A percentile compares a stretch with the other conserved stretches of the same genome.
Evolutionary conservation across 2,797 vertebrate species (phyloP).

Genomic region (Cirrhinus mrigala): DNA sequence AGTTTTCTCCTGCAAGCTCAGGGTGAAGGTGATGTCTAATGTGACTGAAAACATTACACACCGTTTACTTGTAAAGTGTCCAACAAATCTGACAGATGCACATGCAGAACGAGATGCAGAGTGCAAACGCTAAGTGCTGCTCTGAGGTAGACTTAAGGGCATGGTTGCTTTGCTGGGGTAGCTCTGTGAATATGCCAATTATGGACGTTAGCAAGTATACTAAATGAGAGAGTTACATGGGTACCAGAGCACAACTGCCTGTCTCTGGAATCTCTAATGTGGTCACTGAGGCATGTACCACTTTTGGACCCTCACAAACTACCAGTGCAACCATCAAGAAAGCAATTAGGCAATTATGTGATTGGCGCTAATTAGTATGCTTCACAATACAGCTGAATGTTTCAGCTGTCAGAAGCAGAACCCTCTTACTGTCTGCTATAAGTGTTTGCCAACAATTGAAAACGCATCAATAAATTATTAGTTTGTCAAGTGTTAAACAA

Average conservation of each 20-base stretch:
- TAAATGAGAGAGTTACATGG: slow-evolving; percentile 47
- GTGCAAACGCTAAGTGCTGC: slow-evolving; percentile 41
- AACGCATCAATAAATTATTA: slow-evolving; percentile 29
- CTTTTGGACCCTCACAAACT: slow-evolving; percentile 55
- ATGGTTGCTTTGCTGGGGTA: slow-evolving; percentile 45
- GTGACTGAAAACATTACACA: slow-evolving; percentile 31
- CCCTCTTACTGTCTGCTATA: background rate
- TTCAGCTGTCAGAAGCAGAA: slow-evolving; percentile 38
- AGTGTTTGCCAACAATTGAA: slow-evolving; percentile 24
- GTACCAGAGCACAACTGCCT: slow-evolving; percentile 32
- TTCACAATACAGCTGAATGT: slow-evolving; percentile 35
- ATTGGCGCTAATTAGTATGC: slow-evolving; percentile 56
- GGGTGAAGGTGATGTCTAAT: slow-evolving; percentile 27
- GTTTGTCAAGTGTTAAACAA: slow-evolving; percentile 37
- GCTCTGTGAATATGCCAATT: slow-evolving; percentile 52
- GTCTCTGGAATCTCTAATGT: slow-evolving; percentile 33
- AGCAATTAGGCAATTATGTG: slow-evolving; percentile 59
- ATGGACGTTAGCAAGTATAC: slow-evolving; percentile 43
- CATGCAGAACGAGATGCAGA: slow-evolving; percentile 24
- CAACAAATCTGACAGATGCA: slow-evolving; percentile 24
- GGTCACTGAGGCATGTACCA: slow-evolving; percentile 40
- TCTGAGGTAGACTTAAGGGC: slow-evolving; percentile 46
- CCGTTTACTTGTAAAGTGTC: slow-evolving; percentile 5
- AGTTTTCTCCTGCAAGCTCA: background rate
- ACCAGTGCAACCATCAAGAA: slow-evolving; percentile 40